Conservation (phyloP, 1,140 invertebrate species). For the Drosophila punjabiensis region DNA sequence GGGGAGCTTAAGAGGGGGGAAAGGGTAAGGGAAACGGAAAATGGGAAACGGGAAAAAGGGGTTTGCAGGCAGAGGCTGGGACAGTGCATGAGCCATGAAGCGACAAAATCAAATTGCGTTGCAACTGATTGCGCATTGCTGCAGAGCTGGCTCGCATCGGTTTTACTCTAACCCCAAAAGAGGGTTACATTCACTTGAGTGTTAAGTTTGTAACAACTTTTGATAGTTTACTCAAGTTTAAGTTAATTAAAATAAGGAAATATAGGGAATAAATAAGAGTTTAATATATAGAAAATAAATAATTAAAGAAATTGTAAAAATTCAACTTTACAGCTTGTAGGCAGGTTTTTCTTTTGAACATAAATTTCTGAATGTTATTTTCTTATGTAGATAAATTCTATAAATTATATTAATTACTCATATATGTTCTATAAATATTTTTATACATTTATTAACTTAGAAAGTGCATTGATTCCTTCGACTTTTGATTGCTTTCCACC, state of each 20-base stretch:
- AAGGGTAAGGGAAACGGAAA: not conserved
- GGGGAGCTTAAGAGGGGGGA: not conserved
- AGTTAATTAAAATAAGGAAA: not conserved
- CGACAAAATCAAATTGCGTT: slow-evolving; percentile 83
- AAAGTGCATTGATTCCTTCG: not conserved
- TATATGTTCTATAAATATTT: too few relatives aligned
- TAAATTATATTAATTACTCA: too few relatives aligned
- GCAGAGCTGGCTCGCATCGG: slow-evolving; percentile 19
- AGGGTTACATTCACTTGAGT: not conserved
- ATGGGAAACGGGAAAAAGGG: not conserved
- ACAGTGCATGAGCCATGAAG: slow-evolving; percentile 72
- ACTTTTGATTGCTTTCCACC: not conserved
- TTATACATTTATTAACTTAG: too few relatives aligned
- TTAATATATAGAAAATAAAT: not conserved
- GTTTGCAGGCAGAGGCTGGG: not conserved
- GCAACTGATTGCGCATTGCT: slow-evolving; percentile 80
- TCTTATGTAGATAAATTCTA: too few relatives aligned
- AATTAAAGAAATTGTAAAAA: too few relatives aligned
- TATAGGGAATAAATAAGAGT: not conserved
- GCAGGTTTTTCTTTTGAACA: too few relatives aligned
- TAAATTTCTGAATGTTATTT: too few relatives aligned
- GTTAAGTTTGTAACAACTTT: not conserved
- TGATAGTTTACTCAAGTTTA: not conserved
- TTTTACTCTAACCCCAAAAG: not conserved
- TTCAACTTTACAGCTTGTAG: too few relatives aligned